Conservation (phyloP, 2,888 invertebrate genomes). For the Xanthorhoe spadicearia region DNA sequence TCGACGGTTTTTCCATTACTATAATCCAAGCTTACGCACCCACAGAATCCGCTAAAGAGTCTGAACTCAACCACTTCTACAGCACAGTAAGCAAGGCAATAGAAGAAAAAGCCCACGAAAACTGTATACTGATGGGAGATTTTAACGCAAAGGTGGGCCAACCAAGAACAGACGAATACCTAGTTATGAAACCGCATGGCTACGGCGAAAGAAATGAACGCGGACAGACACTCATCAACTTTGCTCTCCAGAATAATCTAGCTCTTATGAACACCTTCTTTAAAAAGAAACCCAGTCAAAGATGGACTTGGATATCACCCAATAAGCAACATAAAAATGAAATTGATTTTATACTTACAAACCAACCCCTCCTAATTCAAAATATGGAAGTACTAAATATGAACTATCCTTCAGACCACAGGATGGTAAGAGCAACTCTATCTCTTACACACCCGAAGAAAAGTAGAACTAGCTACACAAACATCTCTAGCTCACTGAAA, state of each 20-base stretch:
- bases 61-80: constrained; percentile 38
- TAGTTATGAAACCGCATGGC: constrained; percentile 9
- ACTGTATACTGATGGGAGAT: constrained; percentile 39
- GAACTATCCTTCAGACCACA: constrained; percentile 21
- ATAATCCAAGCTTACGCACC: constrained; percentile 42
- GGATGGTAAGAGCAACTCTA: constrained; percentile 17
- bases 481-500: no score
- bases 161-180: constrained; percentile 29
- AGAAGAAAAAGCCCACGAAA: no score
- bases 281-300: constrained; percentile 16
- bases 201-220: constrained; percentile 12
- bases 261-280: constrained; percentile 20
- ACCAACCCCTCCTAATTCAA: constrained; percentile 10
- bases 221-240: constrained; percentile 14
- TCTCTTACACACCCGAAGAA: background rate
- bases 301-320: constrained; percentile 25
- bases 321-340: constrained; percentile 18
- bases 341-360: constrained; percentile 19
- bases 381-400: constrained; percentile 19
- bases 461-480: constrained; percentile 11
- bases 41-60: constrained; percentile 34
- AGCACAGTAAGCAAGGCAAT: constrained; percentile 15
- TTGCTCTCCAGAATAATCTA: constrained; percentile 15
- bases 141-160: constrained; percentile 15
- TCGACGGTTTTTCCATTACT: constrained; percentile 4